Base-by-base conservation (phyloP, 1,140 invertebrate species). In the Rhyzopertha dominica region DNA sequence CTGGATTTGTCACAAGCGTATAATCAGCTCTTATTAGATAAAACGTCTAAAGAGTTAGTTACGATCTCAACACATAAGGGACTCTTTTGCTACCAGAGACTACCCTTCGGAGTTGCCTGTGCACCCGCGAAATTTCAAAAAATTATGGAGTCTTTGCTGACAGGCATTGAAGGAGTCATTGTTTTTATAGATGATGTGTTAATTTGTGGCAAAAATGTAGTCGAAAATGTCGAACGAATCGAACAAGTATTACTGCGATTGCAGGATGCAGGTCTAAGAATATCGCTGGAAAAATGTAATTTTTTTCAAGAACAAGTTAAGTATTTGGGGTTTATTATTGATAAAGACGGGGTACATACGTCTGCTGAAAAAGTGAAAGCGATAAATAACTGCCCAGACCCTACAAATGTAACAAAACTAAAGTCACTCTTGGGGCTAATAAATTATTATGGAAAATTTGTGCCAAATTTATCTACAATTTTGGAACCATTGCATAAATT, bases 311-410 rank as follows among this genome's bases (percentile, higher is more conserved):
- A n/a, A n/a, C n/a, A n/a, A n/a, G n/a, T n/a, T n/a, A n/a, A n/a
- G n/a, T n/a, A n/a, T n/a, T n/a, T 68, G 17, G 67, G 67, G 16
- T 53, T 61, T 42, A 36, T 52, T 1, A 56, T 71, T 22, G 30
- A 49, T 24, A 47, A 51, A 36, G 14, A 58, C 0, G 64, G 64
- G 5, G 49, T 71, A n/a, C 34, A 44, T 29, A 62, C 61, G 17
- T 26, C 52, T 10, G 34, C 26, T 8, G 53, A n/a, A n/a, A n/a
- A n/a, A n/a, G n/a, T n/a, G n/a, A n/a, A n/a, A n/a, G n/a, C n/a
- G n/a, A n/a, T n/a, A n/a, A n/a, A n/a, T n/a, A n/a, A n/a, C n/a
- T n/a, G n/a, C n/a, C n/a, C n/a, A n/a, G n/a, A n/a, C n/a, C n/a
- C n/a, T n/a, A n/a, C n/a, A n/a, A n/a, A n/a, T n/a, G n/a, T n/a